A percentile compares a stretch with the other conserved stretches of the same genome.
These are phyloP conservation scores for Myiozetetes cayanensis DNA, from an alignment of 2,113 vertebrate genomes.

Conservation along the genomic window DNA sequence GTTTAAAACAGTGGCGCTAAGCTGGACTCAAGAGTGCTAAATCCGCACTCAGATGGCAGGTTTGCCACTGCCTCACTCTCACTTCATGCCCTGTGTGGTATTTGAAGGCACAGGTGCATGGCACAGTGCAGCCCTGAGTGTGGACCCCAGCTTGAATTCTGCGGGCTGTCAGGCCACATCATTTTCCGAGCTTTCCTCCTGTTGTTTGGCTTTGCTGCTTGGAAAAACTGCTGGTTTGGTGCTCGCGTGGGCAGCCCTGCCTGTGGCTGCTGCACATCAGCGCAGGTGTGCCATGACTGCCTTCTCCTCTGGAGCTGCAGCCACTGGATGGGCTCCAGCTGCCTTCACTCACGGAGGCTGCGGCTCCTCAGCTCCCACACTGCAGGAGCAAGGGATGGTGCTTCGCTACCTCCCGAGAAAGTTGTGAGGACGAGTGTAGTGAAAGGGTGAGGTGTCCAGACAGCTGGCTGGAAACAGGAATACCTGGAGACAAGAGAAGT, in stretches of 20 bases:
- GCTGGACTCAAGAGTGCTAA: background rate
- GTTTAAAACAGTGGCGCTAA: background rate
- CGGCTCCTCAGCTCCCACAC: background rate
- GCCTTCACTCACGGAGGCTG: background rate
- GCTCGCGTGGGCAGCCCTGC: background rate
- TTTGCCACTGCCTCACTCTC: background rate
- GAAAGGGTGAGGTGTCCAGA: background rate
- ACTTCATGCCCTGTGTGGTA: accelerated
- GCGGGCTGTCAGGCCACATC: accelerated
- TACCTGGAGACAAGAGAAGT: background rate
- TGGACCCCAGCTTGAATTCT: background rate
- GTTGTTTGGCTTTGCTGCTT: background rate
- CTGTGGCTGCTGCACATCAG: background rate
- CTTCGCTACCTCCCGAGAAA: background rate
- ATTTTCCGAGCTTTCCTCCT: background rate
- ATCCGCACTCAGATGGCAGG: background rate
- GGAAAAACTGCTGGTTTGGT: background rate
- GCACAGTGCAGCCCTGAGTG: background rate
- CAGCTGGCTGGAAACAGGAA: background rate
- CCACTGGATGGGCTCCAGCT: background rate
- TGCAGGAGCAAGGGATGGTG: background rate
- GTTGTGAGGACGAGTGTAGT: background rate
- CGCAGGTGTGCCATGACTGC: background rate
- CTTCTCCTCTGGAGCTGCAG: background rate
- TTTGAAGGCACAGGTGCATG: background rate